Evolutionary conservation across 2,797 vertebrate genomes (phyloP).

Genomic region (Selene dorsalis): DNA sequence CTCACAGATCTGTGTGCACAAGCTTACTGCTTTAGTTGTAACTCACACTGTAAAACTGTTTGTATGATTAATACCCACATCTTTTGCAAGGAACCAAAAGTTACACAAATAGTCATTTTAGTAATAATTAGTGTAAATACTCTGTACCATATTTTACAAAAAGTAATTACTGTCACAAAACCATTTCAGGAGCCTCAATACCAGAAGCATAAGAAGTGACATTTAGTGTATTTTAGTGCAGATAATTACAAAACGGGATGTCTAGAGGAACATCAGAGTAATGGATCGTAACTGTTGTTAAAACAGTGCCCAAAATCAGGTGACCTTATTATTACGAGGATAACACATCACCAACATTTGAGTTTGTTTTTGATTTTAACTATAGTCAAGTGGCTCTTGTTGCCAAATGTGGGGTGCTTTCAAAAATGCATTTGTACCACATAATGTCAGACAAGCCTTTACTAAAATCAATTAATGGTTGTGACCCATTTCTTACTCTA

Average conservation of each 20-base stretch:
- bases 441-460: neutral
- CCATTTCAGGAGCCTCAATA: slow-evolving; percentile 38
- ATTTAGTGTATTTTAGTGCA: slow-evolving; percentile 48
- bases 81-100: slow-evolving; percentile 45
- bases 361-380: slow-evolving; percentile 17
- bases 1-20: slow-evolving; percentile 28
- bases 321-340: slow-evolving; percentile 17
- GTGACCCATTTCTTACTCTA: slow-evolving; percentile 3
- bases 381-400: slow-evolving; percentile 1
- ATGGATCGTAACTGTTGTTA: slow-evolving; percentile 36
- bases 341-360: slow-evolving; percentile 28
- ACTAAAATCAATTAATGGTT: neutral
- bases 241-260: slow-evolving; percentile 43
- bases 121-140: slow-evolving; percentile 35
- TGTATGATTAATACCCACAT: slow-evolving; percentile 34
- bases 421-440: slow-evolving; percentile 12
- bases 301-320: slow-evolving; percentile 18
- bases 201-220: slow-evolving; percentile 47
- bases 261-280: slow-evolving; percentile 35
- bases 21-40: slow-evolving; percentile 32
- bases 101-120: slow-evolving; percentile 50
- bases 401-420: slow-evolving; percentile 2
- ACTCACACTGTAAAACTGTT: slow-evolving; percentile 26
- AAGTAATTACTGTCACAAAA: slow-evolving; percentile 49
- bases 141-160: slow-evolving; percentile 53